phyloP scores from a whole-genome alignment of 2,113 vertebrate species.

The Labeo catla region DNA sequence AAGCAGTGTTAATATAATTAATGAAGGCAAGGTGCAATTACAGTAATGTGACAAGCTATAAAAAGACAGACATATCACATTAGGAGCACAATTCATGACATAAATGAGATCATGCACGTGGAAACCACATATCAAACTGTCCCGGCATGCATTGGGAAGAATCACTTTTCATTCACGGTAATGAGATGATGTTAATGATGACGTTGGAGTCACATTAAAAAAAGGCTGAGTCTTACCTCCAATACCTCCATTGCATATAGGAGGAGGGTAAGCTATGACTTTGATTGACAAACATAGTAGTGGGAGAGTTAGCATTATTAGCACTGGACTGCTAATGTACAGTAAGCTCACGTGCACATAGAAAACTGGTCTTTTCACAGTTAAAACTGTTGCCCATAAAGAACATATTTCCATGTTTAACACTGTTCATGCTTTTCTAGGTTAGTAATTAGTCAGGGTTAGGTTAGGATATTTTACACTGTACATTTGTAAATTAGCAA shows the following conservation, averaged over 20 bases:
- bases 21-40: constrained; percentile 60
- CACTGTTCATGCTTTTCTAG: neutral
- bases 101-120: neutral
- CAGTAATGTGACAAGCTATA: constrained; percentile 60
- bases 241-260: constrained; percentile 74
- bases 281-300: constrained; percentile 44
- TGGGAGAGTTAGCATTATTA: neutral
- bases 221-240: constrained; percentile 72
- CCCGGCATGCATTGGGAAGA: constrained; percentile 33
- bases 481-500: neutral
- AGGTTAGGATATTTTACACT: neutral
- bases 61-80: constrained; percentile 44
- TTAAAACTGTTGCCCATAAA: neutral
- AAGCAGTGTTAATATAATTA: constrained; percentile 50
- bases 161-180: constrained; percentile 49
- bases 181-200: constrained; percentile 44
- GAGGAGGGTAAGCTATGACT: constrained; percentile 79
- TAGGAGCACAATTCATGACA: constrained; percentile 4
- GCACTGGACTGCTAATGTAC: neutral
- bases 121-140: neutral
- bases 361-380: neutral
- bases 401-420: neutral
- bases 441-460: neutral
- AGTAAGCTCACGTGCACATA: neutral
- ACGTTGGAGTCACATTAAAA: neutral